phyloP scores from a whole-genome alignment of 2,888 invertebrate genomes.

The Oxytorus armatus region DNA sequence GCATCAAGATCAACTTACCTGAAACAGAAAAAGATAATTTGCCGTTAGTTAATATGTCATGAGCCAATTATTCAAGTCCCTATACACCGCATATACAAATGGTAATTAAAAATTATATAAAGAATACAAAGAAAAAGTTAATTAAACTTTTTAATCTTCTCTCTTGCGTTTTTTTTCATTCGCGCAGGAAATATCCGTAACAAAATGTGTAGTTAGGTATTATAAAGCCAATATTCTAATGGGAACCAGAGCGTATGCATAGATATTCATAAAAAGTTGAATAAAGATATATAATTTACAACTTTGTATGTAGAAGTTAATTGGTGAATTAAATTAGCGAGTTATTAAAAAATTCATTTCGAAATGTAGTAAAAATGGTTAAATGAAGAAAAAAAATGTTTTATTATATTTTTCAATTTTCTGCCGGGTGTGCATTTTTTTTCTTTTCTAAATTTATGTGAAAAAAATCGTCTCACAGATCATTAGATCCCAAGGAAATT shows the following conservation, averaged over 20 bases:
- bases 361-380: not conserved
- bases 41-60: constrained; percentile 49
- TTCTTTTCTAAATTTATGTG: not conserved
- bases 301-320: too few relatives aligned
- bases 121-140: too few relatives aligned
- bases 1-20: constrained; percentile 74
- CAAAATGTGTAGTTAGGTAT: not conserved
- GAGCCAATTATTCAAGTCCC: not conserved
- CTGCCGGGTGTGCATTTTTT: too few relatives aligned
- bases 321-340: not conserved
- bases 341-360: not conserved
- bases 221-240: not conserved
- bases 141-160: too few relatives aligned
- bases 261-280: not conserved
- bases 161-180: not conserved
- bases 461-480: not conserved
- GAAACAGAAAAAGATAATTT: constrained; percentile 73
- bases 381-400: not conserved
- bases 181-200: not conserved
- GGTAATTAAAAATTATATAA: not conserved
- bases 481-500: not conserved
- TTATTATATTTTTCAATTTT: not conserved
- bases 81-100: not conserved
- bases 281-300: not conserved
- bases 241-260: not conserved